These are phyloP conservation scores for Gorsachius magnificus DNA, from an alignment of 2,797 vertebrate genomes.

Conservation along the genomic window DNA sequence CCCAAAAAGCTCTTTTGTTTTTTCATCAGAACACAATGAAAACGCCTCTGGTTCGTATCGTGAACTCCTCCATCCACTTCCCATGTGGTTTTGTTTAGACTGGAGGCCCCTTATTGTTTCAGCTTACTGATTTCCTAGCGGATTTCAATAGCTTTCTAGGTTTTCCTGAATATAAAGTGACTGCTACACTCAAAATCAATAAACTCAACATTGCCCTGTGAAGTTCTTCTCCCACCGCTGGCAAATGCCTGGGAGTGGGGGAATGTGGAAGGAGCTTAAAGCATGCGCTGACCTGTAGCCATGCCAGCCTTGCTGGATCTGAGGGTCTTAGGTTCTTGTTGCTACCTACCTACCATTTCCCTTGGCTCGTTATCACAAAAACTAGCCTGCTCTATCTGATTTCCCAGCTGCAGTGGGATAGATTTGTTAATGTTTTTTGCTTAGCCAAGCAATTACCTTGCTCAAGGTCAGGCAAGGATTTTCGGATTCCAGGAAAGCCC, in stretches of 20 bases:
- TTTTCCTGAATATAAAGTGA: neutral
- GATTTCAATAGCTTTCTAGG: neutral
- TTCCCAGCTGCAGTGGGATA: neutral
- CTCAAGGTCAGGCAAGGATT: conserved; percentile 16
- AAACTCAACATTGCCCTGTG: neutral
- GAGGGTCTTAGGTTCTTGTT: neutral
- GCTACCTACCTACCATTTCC: neutral
- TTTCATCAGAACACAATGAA: neutral
- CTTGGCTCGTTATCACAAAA: neutral
- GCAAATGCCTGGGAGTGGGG: neutral
- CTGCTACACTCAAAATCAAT: neutral
- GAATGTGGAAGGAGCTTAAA: neutral
- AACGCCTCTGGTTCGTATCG: neutral
- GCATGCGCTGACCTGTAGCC: neutral
- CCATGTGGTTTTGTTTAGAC: neutral
- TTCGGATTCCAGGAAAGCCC: conserved; percentile 1
- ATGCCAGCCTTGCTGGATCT: neutral
- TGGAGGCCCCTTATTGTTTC: neutral
- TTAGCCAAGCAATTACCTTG: neutral
- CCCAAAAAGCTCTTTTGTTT: neutral
- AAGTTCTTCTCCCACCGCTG: neutral
- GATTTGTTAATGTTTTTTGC: conserved; percentile 20
- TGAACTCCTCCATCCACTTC: neutral
- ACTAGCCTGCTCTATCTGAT: neutral
- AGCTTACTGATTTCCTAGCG: neutral